Evolutionary conservation across 2,113 vertebrate species (phyloP), one percentile per base, ranked within the genome.

Genomic region (Alectura lathami): DNA sequence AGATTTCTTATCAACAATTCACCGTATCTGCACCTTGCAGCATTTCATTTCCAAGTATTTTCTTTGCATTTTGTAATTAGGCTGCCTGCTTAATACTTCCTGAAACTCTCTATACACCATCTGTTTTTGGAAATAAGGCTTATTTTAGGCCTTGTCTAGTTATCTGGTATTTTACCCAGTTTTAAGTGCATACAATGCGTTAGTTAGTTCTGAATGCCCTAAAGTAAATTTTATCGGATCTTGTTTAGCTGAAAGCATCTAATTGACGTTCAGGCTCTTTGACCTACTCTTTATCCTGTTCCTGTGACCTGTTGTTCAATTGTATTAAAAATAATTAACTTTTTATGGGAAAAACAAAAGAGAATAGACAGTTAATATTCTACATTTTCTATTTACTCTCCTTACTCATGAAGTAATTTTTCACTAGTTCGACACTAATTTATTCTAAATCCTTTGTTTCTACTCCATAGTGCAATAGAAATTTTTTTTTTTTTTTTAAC

Each of bases 41-140:
- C 23, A 29, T 72, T 86, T 72, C 63, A 88, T 88, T 88, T 83
- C 77, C 22, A 45, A 77, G 59, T 38, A 48, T 62, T 54, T 36
- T 43, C 63, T 38, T 57, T 59, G 42, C 63, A 40, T 83, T 83
- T 88, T 63, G 36, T 62, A 91, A 83, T 93, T 77, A 86, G 72
- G 13, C 54, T 67, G 76, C 32, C 70, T 91, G 47, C 70, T 93
- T 94, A 91, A 68, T 89, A 85, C 68, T 94, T 96, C 67, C 87
- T 87, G 82, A 90, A 88, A 73, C 45, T 26, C 56, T 69, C 51
- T 79, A 57, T 64, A 54, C 69, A 66, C 92, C 90, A 91, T 94
- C 93, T 94, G 67, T 42, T 68, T 91, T 53, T 77, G 63, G 72
- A 94, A 95, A 90, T 57, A 22, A 87, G 1, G 3, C 45, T 93